phyloP scores from a whole-genome alignment of 2,113 vertebrate species.

The Lontra canadensis region DNA sequence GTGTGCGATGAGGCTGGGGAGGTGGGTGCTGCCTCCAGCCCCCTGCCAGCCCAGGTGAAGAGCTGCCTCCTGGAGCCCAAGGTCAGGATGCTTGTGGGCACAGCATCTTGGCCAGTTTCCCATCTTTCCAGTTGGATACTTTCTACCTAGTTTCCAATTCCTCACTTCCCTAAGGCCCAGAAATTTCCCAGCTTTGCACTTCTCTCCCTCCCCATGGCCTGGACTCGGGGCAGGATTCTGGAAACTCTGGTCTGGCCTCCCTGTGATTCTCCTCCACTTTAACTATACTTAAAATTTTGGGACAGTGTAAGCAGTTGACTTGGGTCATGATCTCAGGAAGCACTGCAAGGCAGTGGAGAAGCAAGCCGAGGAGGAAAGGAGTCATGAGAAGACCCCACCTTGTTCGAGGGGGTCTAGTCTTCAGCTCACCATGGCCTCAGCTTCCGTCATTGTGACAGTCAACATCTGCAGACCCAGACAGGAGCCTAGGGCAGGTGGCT shows the following conservation, averaged over 20 bases:
- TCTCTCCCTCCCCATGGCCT: neutral
- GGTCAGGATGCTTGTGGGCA: neutral
- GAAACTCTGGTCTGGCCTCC: neutral
- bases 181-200: neutral
- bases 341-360: rapidly evolving
- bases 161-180: neutral
- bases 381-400: neutral
- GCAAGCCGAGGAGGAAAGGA: neutral
- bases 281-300: neutral
- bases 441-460: neutral
- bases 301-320: too few species aligned
- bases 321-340: neutral
- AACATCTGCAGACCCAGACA: neutral
- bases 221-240: neutral
- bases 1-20: neutral
- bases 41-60: neutral
- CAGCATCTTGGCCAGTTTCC: neutral
- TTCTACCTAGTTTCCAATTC: neutral
- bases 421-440: too few species aligned
- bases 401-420: neutral
- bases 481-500: neutral
- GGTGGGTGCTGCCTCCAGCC: neutral
- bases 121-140: neutral
- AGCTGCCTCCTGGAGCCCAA: neutral
- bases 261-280: neutral